A percentile compares a stretch with the other conserved stretches of the same genome.
Conservation (phyloP, 1,140 invertebrate genomes). For the Arctopsyche grandis region DNA sequence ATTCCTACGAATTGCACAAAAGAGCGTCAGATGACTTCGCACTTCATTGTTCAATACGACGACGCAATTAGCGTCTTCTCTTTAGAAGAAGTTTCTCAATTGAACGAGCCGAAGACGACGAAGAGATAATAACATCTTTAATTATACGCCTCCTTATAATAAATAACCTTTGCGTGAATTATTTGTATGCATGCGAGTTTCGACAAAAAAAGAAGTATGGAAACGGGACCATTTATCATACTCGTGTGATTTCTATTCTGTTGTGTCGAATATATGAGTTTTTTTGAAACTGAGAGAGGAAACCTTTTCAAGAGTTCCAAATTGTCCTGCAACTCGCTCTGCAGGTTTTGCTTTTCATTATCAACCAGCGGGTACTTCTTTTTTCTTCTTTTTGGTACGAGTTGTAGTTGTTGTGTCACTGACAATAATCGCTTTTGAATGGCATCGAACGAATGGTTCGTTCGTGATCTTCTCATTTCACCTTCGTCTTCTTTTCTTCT, state of each 20-base stretch:
- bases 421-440: constrained; percentile 23
- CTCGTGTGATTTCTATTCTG: constrained; percentile 29
- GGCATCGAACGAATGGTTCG: background rate
- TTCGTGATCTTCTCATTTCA: too few relatives aligned
- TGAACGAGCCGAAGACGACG: background rate
- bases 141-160: background rate
- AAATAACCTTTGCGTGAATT: constrained; percentile 11
- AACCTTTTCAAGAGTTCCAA: constrained; percentile 8
- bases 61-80: constrained; percentile 4
- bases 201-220: background rate
- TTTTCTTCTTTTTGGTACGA: background rate
- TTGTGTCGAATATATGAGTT: background rate
- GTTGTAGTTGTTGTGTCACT: background rate
- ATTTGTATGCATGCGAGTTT: background rate
- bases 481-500: background rate
- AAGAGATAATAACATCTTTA: constrained; percentile 16
- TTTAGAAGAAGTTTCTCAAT: constrained; percentile 7
- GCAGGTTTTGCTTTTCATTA: constrained; percentile 27
- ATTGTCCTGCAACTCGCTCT: constrained; percentile 19
- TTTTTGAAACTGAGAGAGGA: background rate
- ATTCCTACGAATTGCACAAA: too few relatives aligned
- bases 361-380: background rate
- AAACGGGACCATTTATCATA: constrained; percentile 17
- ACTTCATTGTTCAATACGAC: background rate
- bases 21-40: too few relatives aligned